These are phyloP conservation scores for Tiliacea citrago DNA, from an alignment of 2,888 invertebrate species.

Conservation along the genomic window DNA sequence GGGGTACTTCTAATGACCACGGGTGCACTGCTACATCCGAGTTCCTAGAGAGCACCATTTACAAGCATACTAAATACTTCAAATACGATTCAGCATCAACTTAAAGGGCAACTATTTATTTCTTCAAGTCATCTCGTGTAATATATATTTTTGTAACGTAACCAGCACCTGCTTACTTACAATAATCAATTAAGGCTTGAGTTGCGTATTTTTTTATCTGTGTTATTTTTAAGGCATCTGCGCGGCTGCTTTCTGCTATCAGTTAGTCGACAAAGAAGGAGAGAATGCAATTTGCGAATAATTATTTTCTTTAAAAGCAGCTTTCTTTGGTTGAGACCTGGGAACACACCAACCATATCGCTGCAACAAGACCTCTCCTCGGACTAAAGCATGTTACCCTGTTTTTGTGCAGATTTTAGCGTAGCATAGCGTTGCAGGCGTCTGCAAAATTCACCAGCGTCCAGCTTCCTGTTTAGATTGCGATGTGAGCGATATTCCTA, in stretches of 20 bases:
- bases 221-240: constrained; percentile 27
- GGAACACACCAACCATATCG: not conserved
- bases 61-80: not conserved
- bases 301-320: not conserved
- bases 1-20: not conserved
- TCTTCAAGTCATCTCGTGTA: constrained; percentile 56
- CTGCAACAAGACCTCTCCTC: not conserved
- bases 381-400: not conserved
- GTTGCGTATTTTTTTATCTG: constrained; percentile 12
- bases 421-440: not conserved
- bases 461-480: not conserved
- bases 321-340: not conserved
- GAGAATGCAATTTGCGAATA: not conserved
- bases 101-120: not conserved
- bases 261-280: not conserved
- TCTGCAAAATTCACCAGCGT: not conserved
- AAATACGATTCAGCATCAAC: not conserved
- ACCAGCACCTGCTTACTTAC: constrained; percentile 39
- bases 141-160: constrained; percentile 12
- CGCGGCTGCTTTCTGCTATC: not conserved
- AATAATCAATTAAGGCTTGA: constrained; percentile 23
- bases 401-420: constrained; percentile 4
- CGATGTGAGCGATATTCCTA: not conserved
- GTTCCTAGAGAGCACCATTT: not conserved
- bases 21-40: not conserved